phyloP scores from a whole-genome alignment of 2,113 vertebrate species.

The Tricholaema leucomelas region DNA sequence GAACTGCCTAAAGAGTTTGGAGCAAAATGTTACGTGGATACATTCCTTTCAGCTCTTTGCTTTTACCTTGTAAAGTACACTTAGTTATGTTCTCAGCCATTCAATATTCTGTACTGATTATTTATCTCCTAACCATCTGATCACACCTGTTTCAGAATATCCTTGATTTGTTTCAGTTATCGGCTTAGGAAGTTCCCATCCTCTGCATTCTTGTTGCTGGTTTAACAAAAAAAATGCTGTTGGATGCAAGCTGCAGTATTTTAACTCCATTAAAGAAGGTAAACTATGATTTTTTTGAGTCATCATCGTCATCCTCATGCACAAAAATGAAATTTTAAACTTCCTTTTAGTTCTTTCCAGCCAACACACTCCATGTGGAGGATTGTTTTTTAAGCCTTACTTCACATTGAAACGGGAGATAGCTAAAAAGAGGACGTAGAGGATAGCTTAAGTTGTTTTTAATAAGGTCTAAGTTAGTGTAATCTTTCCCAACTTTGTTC shows the following conservation, averaged over 20 bases:
- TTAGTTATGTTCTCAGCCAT: conserved; percentile 59
- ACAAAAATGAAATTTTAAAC: conserved; percentile 36
- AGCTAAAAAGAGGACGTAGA: conserved; percentile 41
- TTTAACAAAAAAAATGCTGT: neutral
- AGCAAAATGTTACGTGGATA: conserved; percentile 79
- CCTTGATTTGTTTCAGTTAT: conserved; percentile 8
- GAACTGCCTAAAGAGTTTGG: conserved; percentile 69
- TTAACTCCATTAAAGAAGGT: conserved; percentile 39
- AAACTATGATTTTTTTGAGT: conserved; percentile 15
- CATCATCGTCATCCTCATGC: neutral
- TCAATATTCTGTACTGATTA: conserved; percentile 66
- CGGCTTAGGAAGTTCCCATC: conserved; percentile 40
- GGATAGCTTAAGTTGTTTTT: conserved; percentile 37
- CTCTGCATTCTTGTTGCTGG: conserved; percentile 22
- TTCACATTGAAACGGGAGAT: conserved; percentile 37
- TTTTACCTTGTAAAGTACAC: conserved; percentile 71
- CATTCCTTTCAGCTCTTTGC: conserved; percentile 78
- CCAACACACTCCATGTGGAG: conserved; percentile 40
- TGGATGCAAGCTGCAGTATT: conserved; percentile 24
- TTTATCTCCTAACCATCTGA: conserved; percentile 68
- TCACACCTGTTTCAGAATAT: conserved; percentile 40
- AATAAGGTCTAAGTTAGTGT: conserved; percentile 44
- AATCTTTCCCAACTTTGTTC: conserved; percentile 27
- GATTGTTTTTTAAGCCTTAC: conserved; percentile 47
- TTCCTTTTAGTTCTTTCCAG: conserved; percentile 40